Base-by-base conservation (phyloP, 2,113 vertebrate species). In the Brachyhypopomus occidentalis region DNA sequence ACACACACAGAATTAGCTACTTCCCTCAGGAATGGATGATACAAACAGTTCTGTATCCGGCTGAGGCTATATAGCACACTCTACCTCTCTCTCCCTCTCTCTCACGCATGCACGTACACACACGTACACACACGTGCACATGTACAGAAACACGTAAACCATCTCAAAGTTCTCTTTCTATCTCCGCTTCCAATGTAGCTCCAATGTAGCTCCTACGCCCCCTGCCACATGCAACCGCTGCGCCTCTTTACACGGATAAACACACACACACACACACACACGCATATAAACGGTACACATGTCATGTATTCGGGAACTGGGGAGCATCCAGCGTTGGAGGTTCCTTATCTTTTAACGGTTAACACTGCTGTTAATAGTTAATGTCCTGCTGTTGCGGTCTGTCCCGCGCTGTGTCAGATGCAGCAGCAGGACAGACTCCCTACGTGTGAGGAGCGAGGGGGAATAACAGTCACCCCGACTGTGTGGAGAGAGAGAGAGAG, bases 81-180 rank as follows among this genome's bases (percentile, higher is more conserved):
- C n/a, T n/a, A n/a, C n/a, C n/a, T n/a, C n/a, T n/a, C n/a, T n/a
- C n/a, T 52, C 72, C 59, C 23, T 56, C 64, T 56, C 58, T 72
- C n/a, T 19, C 58, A 45, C 41, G 76, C 63, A 67, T 38, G 56
- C 63, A 69, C 63, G 69, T 63, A 78, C 45, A 67, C 69, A 80
- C 69, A 80, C 69, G 48, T 52, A 63, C 78, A 76, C 52, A 76
- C 30, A n/a, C n/a, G n/a, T n/a, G n/a, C n/a, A n/a, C n/a, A n/a
- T n/a, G n/a, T n/a, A n/a, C n/a, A n/a, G n/a, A n/a, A n/a, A n/a
- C n/a, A n/a, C n/a, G n/a, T n/a, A 34, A 9, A 45, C 74, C 19
- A 20, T 41, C 34, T 17, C 55, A 36, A 48, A n/a, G 11, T 19
- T 45, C 74, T 12, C n/a, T 22, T 25, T 63, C 25, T 23, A 20